Conservation (phyloP, 2,797 vertebrate genomes). For the Alosa sapidissima region DNA sequence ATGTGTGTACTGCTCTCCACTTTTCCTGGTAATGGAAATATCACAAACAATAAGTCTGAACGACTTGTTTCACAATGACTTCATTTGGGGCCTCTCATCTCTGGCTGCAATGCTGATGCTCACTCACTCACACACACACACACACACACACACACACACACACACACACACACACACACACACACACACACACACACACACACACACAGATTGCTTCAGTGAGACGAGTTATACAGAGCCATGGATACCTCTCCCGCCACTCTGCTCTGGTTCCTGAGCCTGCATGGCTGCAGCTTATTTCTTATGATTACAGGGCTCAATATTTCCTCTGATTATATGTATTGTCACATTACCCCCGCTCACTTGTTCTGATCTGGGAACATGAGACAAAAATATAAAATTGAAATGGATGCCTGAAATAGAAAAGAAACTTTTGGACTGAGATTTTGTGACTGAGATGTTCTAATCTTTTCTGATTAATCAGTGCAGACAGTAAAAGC, state of each 20-base stretch:
- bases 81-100: constrained; percentile 32
- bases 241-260: neutral
- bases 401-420: neutral
- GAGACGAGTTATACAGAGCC: neutral
- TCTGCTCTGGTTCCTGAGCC: neutral
- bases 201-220: neutral
- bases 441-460: neutral
- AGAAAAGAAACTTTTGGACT: neutral
- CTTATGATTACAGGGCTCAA: neutral
- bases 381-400: neutral
- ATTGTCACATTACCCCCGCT: neutral
- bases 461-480: neutral
- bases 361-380: neutral
- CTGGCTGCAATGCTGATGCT: neutral
- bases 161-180: neutral
- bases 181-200: neutral
- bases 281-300: constrained; percentile 3
- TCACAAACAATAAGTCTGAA: constrained; percentile 13
- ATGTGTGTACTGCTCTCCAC: neutral
- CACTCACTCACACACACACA: neutral
- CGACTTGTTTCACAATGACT: constrained; percentile 44
- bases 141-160: neutral
- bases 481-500: neutral
- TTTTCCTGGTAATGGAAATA: constrained; percentile 34
- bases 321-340: neutral